Evolutionary conservation across 2,888 invertebrate species (phyloP), one percentile per base, ranked within the genome.

Genomic region (Microctonus brassicae): DNA sequence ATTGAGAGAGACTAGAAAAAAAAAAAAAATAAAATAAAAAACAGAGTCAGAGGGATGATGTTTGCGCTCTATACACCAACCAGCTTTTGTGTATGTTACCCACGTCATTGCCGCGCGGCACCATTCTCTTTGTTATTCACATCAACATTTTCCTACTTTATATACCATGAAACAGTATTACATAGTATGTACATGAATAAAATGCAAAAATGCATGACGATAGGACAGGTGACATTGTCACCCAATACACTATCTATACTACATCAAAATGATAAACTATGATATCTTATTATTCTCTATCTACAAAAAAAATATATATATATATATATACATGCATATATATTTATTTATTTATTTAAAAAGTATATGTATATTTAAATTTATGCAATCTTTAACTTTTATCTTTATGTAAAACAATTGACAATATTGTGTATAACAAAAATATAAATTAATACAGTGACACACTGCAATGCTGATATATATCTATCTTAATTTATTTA

Each of bases 181-280:
- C 17, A 47, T 47, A n/a, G n/a, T 62, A 26, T 26, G 58, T 11
- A 17, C 22, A 47, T 26, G 39, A 42, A 42, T 58, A 39, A 33
- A 47, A 17, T 61, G 36, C 26, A 53, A 29, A 29, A 64, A 29
- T 33, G 33, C 20, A 52, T 26, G 52, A 64, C 33, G 20, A 47
- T 52, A 64, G 47, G 61, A 62, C 69, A 69, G 69, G 69, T 69
- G 69, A 53, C 52, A 61, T 52, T 61, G 52, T 20, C 61, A 62
- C 24, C n/a, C 53, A 22, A 61, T 52, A n/a, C 17, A 36, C 61
- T 61, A 69, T 69, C 69, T 33, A 39, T 36, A 36, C 34, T n/a
- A n/a, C 36, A 65, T 57, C 65, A 66, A 66, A 57, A 55, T 66
- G 17, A 47, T 47, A 47, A 66, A 39, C 65, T 66, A 52, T 6